Evolutionary conservation across 2,888 invertebrate genomes (phyloP).

Genomic region (Heliconius ismenius): DNA sequence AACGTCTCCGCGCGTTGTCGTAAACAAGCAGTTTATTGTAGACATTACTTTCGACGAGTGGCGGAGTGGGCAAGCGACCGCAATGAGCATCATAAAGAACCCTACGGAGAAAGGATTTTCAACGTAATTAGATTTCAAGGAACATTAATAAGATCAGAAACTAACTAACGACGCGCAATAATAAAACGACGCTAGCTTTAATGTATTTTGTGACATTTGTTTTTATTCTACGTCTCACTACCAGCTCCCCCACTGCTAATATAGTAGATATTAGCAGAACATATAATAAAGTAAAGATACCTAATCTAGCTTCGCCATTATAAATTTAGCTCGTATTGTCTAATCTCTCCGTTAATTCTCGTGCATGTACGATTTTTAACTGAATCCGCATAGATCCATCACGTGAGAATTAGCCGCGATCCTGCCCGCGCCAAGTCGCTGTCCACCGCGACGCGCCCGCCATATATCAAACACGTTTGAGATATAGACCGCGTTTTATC

Average conservation of each 20-base stretch:
- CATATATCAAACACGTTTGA: slow-evolving; percentile 77
- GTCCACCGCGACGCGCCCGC: slow-evolving; percentile 70
- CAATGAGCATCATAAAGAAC: slow-evolving; percentile 50
- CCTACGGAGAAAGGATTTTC: slow-evolving; percentile 44
- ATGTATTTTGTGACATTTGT: slow-evolving; percentile 31
- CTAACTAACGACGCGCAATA: slow-evolving; percentile 38
- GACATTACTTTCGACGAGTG: slow-evolving; percentile 52
- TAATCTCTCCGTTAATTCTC: slow-evolving; percentile 30
- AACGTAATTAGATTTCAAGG: slow-evolving; percentile 44
- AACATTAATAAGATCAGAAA: slow-evolving; percentile 44
- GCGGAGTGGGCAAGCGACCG: slow-evolving; percentile 51
- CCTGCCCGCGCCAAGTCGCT: slow-evolving; percentile 73
- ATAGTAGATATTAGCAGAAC: too few relatives aligned
- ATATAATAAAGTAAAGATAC: not conserved
- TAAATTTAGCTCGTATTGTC: slow-evolving; percentile 26
- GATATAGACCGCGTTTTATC: slow-evolving; percentile 78
- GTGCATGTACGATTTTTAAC: slow-evolving; percentile 39
- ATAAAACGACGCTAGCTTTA: slow-evolving; percentile 37
- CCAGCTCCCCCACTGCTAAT: not conserved
- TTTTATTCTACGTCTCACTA: slow-evolving; percentile 25
- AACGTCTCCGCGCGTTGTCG: slow-evolving; percentile 66
- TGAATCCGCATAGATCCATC: slow-evolving; percentile 68
- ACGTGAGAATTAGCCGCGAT: slow-evolving; percentile 72
- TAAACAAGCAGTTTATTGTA: slow-evolving; percentile 63
- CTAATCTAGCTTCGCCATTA: not conserved